Percentiles rank a stretch among this genome's conserved stretches.
phyloP scores from a whole-genome alignment of 2,113 vertebrate genomes.

The Lathamus discolor region DNA sequence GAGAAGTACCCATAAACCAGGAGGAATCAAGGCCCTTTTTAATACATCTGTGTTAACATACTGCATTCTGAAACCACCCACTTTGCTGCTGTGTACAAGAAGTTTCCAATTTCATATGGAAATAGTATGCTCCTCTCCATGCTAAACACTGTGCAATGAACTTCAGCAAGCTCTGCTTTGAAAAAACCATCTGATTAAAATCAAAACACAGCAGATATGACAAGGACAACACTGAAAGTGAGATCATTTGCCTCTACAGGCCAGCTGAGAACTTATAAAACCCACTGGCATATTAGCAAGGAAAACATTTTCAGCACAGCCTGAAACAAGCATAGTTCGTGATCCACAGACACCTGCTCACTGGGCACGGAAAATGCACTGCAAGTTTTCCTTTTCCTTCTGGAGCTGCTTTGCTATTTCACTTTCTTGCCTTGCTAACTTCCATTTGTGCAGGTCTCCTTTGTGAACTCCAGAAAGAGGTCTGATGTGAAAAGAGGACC shows the following conservation, averaged over 20 bases:
- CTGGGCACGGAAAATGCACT: background rate
- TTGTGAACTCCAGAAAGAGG: background rate
- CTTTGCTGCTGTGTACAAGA: background rate
- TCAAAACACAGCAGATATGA: background rate
- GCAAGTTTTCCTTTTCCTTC: background rate
- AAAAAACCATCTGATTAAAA: background rate
- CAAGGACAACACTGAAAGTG: background rate
- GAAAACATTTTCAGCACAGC: background rate
- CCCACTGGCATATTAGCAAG: background rate
- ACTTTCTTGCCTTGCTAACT: background rate
- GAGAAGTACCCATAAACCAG: background rate
- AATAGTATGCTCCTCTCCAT: background rate
- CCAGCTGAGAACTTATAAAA: background rate
- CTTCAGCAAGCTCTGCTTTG: background rate
- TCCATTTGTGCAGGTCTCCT: background rate
- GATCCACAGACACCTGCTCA: background rate
- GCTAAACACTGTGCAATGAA: background rate
- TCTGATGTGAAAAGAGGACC: background rate
- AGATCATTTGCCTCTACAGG: background rate
- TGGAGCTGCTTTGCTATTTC: background rate
- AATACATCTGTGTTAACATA: background rate
- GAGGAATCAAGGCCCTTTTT: background rate
- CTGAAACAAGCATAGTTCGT: background rate
- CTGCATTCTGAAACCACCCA: background rate
- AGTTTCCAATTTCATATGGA: background rate